Conservation (phyloP, 53 echinoderm and acorn worm species). For the Apostichopus leukothele region DNA sequence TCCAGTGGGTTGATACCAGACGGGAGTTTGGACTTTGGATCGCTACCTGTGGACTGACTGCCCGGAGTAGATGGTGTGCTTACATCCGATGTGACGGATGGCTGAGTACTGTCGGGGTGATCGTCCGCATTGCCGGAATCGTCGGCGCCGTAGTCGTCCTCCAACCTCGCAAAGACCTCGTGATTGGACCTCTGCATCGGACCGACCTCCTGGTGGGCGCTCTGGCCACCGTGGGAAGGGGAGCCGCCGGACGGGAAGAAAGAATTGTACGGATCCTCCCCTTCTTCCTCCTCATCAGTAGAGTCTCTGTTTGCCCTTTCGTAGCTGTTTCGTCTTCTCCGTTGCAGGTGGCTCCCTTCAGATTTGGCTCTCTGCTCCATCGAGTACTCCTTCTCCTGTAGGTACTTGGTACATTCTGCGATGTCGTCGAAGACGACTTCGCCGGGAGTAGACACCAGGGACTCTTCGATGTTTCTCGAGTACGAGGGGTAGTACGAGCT, state of each 20-base stretch:
- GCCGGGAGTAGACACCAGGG: constrained; percentile 68
- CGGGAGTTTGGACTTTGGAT: constrained; percentile 65
- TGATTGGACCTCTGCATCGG: constrained; percentile 32
- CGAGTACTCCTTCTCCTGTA: constrained; percentile 66
- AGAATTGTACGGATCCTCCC: constrained; percentile 29
- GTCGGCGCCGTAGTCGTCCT: constrained; percentile 39
- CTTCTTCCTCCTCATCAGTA: constrained; percentile 72
- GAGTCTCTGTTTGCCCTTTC: constrained; percentile 91
- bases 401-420: constrained; percentile 89
- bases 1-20: constrained; percentile 91
- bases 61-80: constrained; percentile 81
- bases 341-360: constrained; percentile 37
- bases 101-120: constrained; percentile 68
- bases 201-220: constrained; percentile 19
- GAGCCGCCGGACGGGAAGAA: constrained; percentile 20
- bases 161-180: constrained; percentile 42
- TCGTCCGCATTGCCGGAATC: constrained; percentile 81
- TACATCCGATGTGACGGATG: constrained; percentile 70
- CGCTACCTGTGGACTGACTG: constrained; percentile 58
- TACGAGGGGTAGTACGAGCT: constrained; percentile 59
- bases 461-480: constrained; percentile 76
- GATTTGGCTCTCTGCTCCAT: constrained; percentile 32
- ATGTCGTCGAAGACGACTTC: constrained; percentile 96
- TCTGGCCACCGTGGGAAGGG: constrained; percentile 14
- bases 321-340: constrained; percentile 92